A percentile compares a stretch with the other conserved stretches of the same genome.
phyloP scores from a whole-genome alignment of 2,888 invertebrate species.

The Therioaphis trifolii region DNA sequence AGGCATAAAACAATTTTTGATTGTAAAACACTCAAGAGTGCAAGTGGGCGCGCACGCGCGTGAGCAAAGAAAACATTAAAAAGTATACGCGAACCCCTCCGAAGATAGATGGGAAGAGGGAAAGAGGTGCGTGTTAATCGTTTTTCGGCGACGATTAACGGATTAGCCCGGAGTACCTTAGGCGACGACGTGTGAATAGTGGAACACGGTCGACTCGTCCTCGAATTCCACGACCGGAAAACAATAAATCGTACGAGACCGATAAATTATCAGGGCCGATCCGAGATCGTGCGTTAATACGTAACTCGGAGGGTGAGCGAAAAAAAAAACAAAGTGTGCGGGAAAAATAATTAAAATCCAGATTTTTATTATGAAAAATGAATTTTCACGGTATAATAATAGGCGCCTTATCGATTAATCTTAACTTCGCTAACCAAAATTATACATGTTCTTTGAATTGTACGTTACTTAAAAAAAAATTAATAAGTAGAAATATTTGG shows the following conservation, averaged over 20 bases:
- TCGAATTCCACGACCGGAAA: background rate
- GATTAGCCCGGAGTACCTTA: background rate
- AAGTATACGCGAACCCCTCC: background rate
- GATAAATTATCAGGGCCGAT: background rate
- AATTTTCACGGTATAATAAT: no score
- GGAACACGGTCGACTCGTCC: background rate
- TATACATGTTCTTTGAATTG: no score
- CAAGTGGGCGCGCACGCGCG: background rate
- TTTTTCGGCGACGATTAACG: background rate
- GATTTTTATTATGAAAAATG: no score
- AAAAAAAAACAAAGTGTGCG: conserved; percentile 29
- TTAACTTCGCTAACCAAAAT: no score
- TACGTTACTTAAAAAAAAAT: no score
- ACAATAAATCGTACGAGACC: conserved; percentile 15
- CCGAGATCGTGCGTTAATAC: background rate
- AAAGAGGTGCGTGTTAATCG: background rate
- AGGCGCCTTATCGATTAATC: no score
- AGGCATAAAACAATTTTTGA: conserved; percentile 36
- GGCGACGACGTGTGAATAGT: no score
- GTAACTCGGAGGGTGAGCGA: background rate
- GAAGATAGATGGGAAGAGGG: background rate
- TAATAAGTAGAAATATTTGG: no score
- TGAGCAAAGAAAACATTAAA: conserved; percentile 5
- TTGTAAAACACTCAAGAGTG: conserved; percentile 1
- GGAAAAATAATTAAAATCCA: no score